These are phyloP conservation scores for Lagria hirta DNA, from an alignment of 2,888 invertebrate species.

Conservation along the genomic window DNA sequence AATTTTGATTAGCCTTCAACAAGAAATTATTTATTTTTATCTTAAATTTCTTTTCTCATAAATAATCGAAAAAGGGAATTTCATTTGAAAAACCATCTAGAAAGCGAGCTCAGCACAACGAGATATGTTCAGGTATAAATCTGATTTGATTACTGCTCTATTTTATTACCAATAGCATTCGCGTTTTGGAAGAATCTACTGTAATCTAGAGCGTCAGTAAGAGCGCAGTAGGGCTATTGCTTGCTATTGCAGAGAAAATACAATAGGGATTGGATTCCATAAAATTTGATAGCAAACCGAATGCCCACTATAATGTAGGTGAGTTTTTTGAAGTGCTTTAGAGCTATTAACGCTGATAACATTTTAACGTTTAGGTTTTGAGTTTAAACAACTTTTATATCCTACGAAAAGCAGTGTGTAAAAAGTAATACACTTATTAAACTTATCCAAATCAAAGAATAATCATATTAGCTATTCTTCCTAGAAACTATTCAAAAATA, in stretches of 20 bases:
- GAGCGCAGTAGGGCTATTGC: conserved; percentile 34
- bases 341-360: too few relatives aligned
- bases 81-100: conserved; percentile 23
- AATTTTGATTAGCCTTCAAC: too few relatives aligned
- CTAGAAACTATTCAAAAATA: too few relatives aligned
- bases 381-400: too few relatives aligned
- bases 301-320: conserved; percentile 27
- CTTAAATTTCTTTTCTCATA: too few relatives aligned
- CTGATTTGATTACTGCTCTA: conserved; percentile 38
- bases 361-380: too few relatives aligned
- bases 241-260: conserved; percentile 35
- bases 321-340: conserved; percentile 28
- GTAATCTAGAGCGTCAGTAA: conserved; percentile 36
- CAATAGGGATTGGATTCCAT: conserved; percentile 37
- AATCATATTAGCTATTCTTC: too few relatives aligned
- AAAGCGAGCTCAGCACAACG: conserved; percentile 20
- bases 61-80: conserved; percentile 25
- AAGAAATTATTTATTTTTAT: too few relatives aligned
- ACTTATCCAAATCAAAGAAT: too few relatives aligned
- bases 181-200: conserved; percentile 34
- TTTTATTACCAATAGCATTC: conserved; percentile 38
- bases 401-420: too few relatives aligned
- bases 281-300: conserved; percentile 36
- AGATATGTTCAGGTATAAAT: conserved; percentile 39
- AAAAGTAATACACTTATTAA: too few relatives aligned